Base-by-base conservation (phyloP, 2,113 vertebrate species). In the Cyprinus carpio region DNA sequence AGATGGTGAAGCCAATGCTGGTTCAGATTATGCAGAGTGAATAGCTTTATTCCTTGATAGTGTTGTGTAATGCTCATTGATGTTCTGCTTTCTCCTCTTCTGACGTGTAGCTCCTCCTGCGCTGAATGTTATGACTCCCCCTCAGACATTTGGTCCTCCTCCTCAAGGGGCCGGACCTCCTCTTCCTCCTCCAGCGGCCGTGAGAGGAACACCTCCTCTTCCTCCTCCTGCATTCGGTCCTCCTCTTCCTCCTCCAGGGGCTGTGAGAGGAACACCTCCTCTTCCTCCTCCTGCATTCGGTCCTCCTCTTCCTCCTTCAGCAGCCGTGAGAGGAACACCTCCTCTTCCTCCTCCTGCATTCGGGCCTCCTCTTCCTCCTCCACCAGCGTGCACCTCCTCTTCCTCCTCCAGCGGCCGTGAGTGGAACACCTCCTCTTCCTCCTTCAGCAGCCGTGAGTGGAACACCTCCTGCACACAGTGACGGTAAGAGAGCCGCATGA, bases 101-200 rank as follows among this genome's bases (percentile, higher is more conserved):
- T 94, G 91, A 71, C 83, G 93, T 67, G 89, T 80, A 96, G 97
- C 95, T 81, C 92, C 94, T 49, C 92, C 92, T 74, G 94, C 94
- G 29, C 86, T 93, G 90, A 96, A 92, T 91, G 94, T 94, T 78
- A 89, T 95, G 92, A 79, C 91, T 86, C 37, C 84, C 54, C 93
- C 95, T 89, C 92, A 91, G 85, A 90, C 93, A 37, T 92, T 94
- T 86, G 96, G 93, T 27, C 91, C 94, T 18, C 89, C 90, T 4
- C 92, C 92, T 13, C n/a, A n/a, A n/a, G 91, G 92, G 83, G 87
- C 90, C 72, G 87, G 34, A 85, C 67, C 83, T 43, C 43, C 91
- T 83, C 95, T 94, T 76, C 87, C 92, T 64, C 92, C 92, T 84
- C 87, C 81, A 29, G 91, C 93, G 83, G 87, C 90, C 72, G 87